These are phyloP conservation scores for Leptocoma aspasia DNA, from an alignment of 2,113 vertebrate genomes.

Conservation along the genomic window DNA sequence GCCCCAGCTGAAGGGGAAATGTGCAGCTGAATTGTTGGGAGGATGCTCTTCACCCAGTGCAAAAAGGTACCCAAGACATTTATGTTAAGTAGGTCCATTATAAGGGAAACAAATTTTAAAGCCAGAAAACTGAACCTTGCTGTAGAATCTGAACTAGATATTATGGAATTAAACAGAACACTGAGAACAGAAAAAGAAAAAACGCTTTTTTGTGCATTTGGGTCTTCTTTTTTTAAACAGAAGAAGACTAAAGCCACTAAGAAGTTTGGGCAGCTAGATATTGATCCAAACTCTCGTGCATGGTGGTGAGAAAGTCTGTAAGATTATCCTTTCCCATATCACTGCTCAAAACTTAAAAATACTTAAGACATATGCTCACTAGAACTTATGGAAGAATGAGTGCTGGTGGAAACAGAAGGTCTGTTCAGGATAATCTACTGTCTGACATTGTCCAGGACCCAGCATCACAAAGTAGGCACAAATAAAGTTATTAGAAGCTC, in stretches of 20 bases:
- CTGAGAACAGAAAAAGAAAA: too few relatives aligned
- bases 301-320: background rate
- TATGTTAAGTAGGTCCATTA: accelerated
- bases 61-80: background rate
- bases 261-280: background rate
- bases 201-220: background rate
- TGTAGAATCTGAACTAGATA: background rate
- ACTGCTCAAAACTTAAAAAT: background rate
- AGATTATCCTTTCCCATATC: background rate
- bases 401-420: background rate
- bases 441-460: background rate
- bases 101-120: background rate
- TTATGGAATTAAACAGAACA: background rate
- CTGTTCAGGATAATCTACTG: background rate
- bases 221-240: background rate
- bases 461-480: background rate
- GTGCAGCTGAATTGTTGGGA: background rate
- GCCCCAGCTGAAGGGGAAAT: background rate
- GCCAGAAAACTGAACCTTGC: background rate
- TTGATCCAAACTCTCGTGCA: background rate
- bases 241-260: background rate
- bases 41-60: background rate
- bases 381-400: background rate
- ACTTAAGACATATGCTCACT: background rate
- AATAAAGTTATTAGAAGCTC: background rate